Conservation (phyloP, 2,888 invertebrate genomes). For the Lasioglossum zephyrum region DNA sequence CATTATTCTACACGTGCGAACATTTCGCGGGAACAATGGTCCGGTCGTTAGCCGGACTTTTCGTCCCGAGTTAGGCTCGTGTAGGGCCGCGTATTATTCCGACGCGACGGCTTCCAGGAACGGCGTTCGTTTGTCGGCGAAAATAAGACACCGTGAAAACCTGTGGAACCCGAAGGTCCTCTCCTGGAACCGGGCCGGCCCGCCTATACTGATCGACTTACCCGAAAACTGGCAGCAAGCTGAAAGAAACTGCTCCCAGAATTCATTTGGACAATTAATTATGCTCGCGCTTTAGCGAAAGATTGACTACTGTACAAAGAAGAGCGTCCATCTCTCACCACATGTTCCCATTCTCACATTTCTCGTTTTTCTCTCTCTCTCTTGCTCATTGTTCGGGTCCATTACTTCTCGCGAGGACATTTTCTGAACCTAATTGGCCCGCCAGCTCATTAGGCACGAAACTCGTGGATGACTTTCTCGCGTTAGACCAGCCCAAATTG, state of each 20-base stretch:
- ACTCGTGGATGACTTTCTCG: conserved; percentile 41
- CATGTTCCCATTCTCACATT: conserved; percentile 23
- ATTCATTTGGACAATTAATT: too few species aligned
- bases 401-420: conserved; percentile 44
- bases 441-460: conserved; percentile 65
- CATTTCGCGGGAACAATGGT: conserved; percentile 76
- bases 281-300: background rate
- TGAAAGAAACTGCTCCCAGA: background rate
- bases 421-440: conserved; percentile 61
- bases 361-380: background rate
- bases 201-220: background rate
- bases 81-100: conserved; percentile 64
- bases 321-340: conserved; percentile 20
- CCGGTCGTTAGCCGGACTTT: conserved; percentile 68
- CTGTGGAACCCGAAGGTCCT: conserved; percentile 60
- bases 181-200: conserved; percentile 43
- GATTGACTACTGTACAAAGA: background rate
- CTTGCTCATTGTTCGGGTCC: conserved; percentile 50
- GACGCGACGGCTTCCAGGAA: conserved; percentile 67
- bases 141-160: conserved; percentile 69
- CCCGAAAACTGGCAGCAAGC: background rate
- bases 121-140: conserved; percentile 65
- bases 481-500: conserved; percentile 25
- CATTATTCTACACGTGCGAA: conserved; percentile 76
- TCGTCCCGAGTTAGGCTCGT: conserved; percentile 57